Conservation (phyloP, 2,888 invertebrate genomes). For the Noctua janthe region DNA sequence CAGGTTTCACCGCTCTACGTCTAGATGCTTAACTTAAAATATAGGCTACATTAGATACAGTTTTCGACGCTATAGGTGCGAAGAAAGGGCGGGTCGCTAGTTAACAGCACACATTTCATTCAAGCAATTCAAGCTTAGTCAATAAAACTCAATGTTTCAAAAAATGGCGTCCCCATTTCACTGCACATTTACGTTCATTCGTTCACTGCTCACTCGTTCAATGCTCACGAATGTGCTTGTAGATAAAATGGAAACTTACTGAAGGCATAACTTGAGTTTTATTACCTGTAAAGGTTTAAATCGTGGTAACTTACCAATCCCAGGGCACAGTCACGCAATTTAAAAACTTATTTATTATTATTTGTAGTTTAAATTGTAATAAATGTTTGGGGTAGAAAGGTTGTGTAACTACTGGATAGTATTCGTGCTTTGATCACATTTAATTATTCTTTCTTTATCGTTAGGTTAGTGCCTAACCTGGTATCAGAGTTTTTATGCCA, state of each 20-base stretch:
- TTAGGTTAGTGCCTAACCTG: too few relatives aligned
- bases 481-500: too few relatives aligned
- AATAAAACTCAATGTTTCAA: constrained; percentile 28
- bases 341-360: constrained; percentile 20
- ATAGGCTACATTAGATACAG: too few relatives aligned
- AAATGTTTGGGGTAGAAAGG: neutral
- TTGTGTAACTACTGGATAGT: neutral
- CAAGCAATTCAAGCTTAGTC: neutral
- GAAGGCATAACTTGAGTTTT: constrained; percentile 37
- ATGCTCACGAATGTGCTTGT: constrained; percentile 26
- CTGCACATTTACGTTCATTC: constrained; percentile 10
- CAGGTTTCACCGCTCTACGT: too few relatives aligned
- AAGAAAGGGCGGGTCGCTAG: too few relatives aligned
- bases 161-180: constrained; percentile 11
- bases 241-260: constrained; percentile 34
- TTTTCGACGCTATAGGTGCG: too few relatives aligned
- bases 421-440: neutral
- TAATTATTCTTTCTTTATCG: neutral
- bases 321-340: constrained; percentile 21
- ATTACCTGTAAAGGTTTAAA: constrained; percentile 31
- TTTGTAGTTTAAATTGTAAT: neutral
- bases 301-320: constrained; percentile 11
- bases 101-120: neutral
- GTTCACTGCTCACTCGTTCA: constrained; percentile 5
- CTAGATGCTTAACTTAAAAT: too few relatives aligned